phyloP scores from a whole-genome alignment of 2,888 invertebrate species.

The Piscicola geometra region DNA sequence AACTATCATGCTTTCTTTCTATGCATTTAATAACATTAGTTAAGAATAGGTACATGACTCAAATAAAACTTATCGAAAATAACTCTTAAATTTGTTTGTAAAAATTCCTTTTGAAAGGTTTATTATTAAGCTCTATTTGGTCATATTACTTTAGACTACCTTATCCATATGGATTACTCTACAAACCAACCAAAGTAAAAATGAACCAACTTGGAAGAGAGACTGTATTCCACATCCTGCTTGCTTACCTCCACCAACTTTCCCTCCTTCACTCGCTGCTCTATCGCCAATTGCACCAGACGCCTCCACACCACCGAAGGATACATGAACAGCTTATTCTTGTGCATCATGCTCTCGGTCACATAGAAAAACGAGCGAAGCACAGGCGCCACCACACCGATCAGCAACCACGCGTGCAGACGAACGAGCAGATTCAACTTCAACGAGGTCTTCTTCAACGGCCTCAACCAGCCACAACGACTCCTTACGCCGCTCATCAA shows the following conservation, averaged over 20 bases:
- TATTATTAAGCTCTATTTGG: too few species aligned
- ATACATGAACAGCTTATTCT: not conserved
- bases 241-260: not conserved
- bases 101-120: too few species aligned
- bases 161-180: too few species aligned
- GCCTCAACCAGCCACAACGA: constrained; percentile 17
- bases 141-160: too few species aligned
- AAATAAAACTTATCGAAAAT: too few species aligned
- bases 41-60: too few species aligned
- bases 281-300: not conserved
- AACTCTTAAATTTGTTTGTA: too few species aligned
- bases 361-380: not conserved
- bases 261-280: not conserved
- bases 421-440: not conserved
- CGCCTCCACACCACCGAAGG: not conserved
- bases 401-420: not conserved
- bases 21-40: too few species aligned
- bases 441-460: not conserved
- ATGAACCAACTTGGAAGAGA: not conserved
- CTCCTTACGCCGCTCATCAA: not conserved
- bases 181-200: not conserved
- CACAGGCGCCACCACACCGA: not conserved
- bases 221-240: not conserved
- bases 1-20: too few species aligned
- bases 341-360: not conserved